Evolutionary conservation across 2,113 vertebrate genomes (phyloP), one percentile per base, ranked within the genome.

Genomic region (Poicephalus meyeri): DNA sequence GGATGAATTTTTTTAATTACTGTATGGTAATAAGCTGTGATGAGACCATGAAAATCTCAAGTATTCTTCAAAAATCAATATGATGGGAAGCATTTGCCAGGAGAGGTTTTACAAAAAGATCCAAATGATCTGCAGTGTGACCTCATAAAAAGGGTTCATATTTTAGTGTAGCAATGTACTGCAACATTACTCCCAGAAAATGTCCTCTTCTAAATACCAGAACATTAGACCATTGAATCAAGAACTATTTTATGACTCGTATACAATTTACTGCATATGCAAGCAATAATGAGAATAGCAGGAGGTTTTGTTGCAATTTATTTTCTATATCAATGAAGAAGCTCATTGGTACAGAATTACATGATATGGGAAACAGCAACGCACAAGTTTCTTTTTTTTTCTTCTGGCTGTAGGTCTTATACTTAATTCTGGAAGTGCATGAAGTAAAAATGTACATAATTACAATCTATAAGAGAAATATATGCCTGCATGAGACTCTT

Each of bases 21-120:
- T 85, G 7, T 52, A 76, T 96, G 89, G 92, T 85, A 96, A 79
- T 88, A 94, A 96, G 44, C 21, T 73, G 65, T 91, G 50, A 92
- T 88, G 55, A 70, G 81, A 95, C 49, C 89, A 80, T 66, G 61
- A 93, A 37, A 74, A 58, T 55, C 46, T 89, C 56, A 61, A 96
- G 83, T 72, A 83, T 76, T 80, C 85, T 95, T 91, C 74, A 78
- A 88, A 94, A 95, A 96, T 96, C 90, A 97, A 61, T 91, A 39
- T 41, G 46, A 63, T 88, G 76, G 56, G 24, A 88, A 95, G 81
- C 60, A 87, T 76, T 93, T 92, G n/a, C 33, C 91, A 70, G 94
- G 80, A 95, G 50, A 88, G 10, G 23, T 86, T 91, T 97, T 88
- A 73, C 42, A 85, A 91, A 93, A 70, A 80, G 21, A 52, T 46